These are phyloP conservation scores for Temnothorax curvispinosus DNA, from an alignment of 1,140 invertebrate species.

Conservation along the genomic window DNA sequence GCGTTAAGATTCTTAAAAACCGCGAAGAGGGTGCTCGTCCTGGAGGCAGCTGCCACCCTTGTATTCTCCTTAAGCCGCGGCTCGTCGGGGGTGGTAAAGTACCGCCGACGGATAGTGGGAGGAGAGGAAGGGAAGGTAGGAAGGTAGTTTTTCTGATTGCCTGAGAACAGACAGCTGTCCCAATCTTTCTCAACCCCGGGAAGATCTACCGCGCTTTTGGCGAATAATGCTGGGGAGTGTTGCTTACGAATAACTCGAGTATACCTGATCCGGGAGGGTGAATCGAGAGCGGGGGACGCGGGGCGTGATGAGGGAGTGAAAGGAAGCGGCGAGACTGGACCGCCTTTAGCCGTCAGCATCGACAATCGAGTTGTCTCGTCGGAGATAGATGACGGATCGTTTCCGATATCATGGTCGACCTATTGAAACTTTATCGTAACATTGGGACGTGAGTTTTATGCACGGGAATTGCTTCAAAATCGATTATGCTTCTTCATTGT, in stretches of 20 bases:
- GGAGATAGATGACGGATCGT: conserved; percentile 30
- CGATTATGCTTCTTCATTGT: neutral
- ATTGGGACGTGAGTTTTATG: neutral
- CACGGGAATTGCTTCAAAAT: neutral
- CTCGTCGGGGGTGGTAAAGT: conserved; percentile 66
- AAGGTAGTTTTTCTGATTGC: conserved; percentile 80
- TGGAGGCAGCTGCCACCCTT: conserved; percentile 67
- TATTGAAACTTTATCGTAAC: conserved; percentile 28
- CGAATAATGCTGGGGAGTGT: conserved; percentile 69
- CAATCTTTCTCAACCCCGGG: conserved; percentile 73
- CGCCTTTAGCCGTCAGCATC: conserved; percentile 63
- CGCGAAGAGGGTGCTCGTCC: conserved; percentile 77
- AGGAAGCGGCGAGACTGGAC: conserved; percentile 42
- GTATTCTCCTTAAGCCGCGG: conserved; percentile 74
- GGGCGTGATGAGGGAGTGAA: conserved; percentile 22
- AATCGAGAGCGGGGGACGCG: conserved; percentile 35
- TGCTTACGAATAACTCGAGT: conserved; percentile 74
- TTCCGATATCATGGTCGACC: conserved; percentile 26
- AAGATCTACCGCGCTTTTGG: conserved; percentile 34
- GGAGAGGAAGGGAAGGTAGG: conserved; percentile 3
- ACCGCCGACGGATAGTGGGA: conserved; percentile 41
- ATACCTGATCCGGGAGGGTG: conserved; percentile 57
- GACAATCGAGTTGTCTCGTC: conserved; percentile 70
- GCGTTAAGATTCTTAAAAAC: conserved; percentile 85
- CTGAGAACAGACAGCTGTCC: conserved; percentile 80